phyloP scores from a whole-genome alignment of 2,888 invertebrate genomes.

The Eilema sororculum region DNA sequence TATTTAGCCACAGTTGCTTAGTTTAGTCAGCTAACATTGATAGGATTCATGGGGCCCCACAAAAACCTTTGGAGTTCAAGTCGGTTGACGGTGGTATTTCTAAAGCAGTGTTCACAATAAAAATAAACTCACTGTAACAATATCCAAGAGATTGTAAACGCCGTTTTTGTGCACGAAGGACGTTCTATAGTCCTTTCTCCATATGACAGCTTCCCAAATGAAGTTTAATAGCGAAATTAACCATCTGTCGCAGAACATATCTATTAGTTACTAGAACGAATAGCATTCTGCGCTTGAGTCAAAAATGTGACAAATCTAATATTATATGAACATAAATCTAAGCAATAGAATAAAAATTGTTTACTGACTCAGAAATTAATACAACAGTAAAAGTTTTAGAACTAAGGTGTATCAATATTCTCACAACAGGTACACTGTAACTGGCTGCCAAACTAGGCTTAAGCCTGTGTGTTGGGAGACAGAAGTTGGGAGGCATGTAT shows the following conservation, averaged over 20 bases:
- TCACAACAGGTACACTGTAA: too few species aligned
- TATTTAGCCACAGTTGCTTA: too few species aligned
- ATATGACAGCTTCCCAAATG: conserved; percentile 77
- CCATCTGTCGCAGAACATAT: conserved; percentile 61
- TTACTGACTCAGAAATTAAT: too few species aligned
- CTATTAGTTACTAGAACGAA: background rate
- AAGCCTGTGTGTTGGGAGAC: too few species aligned
- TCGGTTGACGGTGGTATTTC: background rate
- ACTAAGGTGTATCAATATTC: too few species aligned
- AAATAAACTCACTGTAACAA: conserved; percentile 66
- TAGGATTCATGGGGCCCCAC: background rate
- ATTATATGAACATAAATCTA: too few species aligned
- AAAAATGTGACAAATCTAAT: too few species aligned
- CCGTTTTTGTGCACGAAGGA: conserved; percentile 70
- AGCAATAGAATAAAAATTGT: too few species aligned
- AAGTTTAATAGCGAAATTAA: conserved; percentile 74
- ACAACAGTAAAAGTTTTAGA: too few species aligned
- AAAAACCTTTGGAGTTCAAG: background rate
- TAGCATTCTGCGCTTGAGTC: too few species aligned
- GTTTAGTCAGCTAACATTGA: background rate
- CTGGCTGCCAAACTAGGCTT: too few species aligned
- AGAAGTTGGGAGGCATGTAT: too few species aligned
- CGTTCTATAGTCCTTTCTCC: conserved; percentile 67
- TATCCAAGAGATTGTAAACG: conserved; percentile 74
- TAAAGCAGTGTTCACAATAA: background rate